Evolutionary conservation across 1,140 invertebrate species (phyloP), one percentile per base, ranked within the genome.

Genomic region (Cardiocondyla obscurior): DNA sequence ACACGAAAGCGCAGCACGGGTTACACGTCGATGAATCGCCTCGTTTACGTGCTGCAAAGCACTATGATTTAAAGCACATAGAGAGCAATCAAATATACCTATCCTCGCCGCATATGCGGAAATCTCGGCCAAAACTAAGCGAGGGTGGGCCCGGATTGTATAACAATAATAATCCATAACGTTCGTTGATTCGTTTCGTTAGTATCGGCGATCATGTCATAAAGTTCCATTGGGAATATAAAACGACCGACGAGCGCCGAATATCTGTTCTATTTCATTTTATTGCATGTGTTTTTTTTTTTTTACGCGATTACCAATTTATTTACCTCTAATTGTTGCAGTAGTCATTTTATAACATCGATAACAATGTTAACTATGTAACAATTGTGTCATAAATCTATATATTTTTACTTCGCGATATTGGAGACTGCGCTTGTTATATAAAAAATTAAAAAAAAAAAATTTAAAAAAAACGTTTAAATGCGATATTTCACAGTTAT

Each of bases 81-180:
- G 77, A 73, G 77, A 73, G 67, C 77, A 81, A 73, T 81, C 77
- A 81, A 81, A 81, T 81, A 70, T 70, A 81, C n/a, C 62, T 57
- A 81, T 70, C 53, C 49, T n/a, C 14, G 28, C 42, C 30, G 42
- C 53, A 62, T 33, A 69, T 25, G 46, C 62, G 46, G 74, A 67
- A 77, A 67, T 67, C 74, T 30, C 19, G 22, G 7, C 39, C 62
- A n/a, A 39, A 28, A 65, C 44, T 55, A 36, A 76, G 46, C 19
- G 73, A 39, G 25, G 8, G 19, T n/a, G n/a, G 36, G 16, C 14
- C 25, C 33, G 28, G n/a, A 62, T 74, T 62, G 58, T 62, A 39
- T 64, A 64, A 72, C 25, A 62, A 64, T 62, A 74, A 76, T 76
- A 64, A 76, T 76, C n/a, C 2, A 14, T 5, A 44, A 60, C 12